phyloP scores from a whole-genome alignment of 2,888 invertebrate species.

The Euspilapteryx auroguttella region DNA sequence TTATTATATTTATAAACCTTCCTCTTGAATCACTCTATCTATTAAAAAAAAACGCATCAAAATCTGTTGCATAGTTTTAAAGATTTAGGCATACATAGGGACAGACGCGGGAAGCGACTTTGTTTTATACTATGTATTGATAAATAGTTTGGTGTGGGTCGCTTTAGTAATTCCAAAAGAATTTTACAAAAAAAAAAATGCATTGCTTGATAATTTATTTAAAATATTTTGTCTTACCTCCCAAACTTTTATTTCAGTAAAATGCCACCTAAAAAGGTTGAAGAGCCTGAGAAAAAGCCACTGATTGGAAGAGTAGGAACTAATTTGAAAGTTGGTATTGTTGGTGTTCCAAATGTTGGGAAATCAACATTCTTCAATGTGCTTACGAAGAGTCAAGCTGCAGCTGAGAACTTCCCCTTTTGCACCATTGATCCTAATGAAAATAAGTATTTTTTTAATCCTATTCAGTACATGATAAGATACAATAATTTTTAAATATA shows the following conservation, averaged over 20 bases:
- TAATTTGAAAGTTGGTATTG: conserved; percentile 94
- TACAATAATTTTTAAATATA: not conserved
- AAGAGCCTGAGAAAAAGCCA: conserved; percentile 85
- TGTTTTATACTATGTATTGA: too few species aligned
- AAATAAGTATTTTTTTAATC: conserved; percentile 79
- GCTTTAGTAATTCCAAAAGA: too few species aligned
- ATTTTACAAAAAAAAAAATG: too few species aligned
- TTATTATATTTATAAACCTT: too few species aligned
- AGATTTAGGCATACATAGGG: too few species aligned
- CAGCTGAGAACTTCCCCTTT: conserved; percentile 99
- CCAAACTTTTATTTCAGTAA: conserved; percentile 13
- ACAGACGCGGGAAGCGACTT: too few species aligned
- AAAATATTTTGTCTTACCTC: not conserved
- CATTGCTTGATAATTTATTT: too few species aligned
- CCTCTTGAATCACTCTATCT: too few species aligned
- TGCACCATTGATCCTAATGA: conserved; percentile 99
- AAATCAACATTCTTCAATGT: conserved; percentile 99
- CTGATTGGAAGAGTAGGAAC: conserved; percentile 95
- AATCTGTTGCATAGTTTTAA: too few species aligned
- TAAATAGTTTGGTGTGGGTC: too few species aligned
- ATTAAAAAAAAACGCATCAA: too few species aligned
- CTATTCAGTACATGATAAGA: too few species aligned
- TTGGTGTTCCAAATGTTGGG: conserved; percentile 96
- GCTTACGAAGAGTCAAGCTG: conserved; percentile 94
- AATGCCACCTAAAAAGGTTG: conserved; percentile 89